Conservation (phyloP, 1,140 invertebrate species). For the Lethrus apterus region DNA sequence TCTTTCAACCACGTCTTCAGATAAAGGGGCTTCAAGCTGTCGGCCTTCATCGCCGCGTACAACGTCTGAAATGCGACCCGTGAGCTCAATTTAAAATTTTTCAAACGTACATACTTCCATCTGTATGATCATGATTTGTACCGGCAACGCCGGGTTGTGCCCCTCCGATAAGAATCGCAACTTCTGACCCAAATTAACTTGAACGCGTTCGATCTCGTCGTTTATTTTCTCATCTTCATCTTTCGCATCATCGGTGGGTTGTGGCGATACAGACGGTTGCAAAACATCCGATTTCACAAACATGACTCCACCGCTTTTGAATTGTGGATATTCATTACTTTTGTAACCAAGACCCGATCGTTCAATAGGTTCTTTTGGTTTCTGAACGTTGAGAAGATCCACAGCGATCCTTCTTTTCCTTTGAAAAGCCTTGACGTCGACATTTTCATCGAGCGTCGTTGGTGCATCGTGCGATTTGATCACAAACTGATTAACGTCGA, state of each 20-base stretch:
- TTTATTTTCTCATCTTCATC: conserved; percentile 22
- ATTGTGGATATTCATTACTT: conserved; percentile 37
- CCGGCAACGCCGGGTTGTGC: conserved; percentile 50
- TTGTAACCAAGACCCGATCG: conserved; percentile 35
- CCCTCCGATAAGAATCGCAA: conserved; percentile 57
- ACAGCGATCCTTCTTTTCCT: conserved; percentile 36
- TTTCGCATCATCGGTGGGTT: conserved; percentile 12
- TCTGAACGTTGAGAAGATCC: conserved; percentile 28
- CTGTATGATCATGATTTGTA: conserved; percentile 60
- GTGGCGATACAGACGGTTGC: conserved; percentile 12
- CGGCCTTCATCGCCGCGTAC: conserved; percentile 52
- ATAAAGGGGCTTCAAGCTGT: conserved; percentile 51
- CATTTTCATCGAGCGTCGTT: conserved; percentile 18
- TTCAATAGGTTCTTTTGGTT: conserved; percentile 16
- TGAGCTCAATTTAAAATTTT: neutral
- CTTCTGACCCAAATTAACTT: conserved; percentile 45
- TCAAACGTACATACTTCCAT: conserved; percentile 47
- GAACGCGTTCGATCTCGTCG: conserved; percentile 26
- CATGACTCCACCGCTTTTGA: conserved; percentile 34
- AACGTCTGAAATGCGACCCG: conserved; percentile 50
- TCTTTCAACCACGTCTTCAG: conserved; percentile 52
- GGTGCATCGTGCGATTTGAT: conserved; percentile 1
- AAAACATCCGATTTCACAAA: conserved; percentile 41
- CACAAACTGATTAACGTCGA: conserved; percentile 30
- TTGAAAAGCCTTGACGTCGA: conserved; percentile 38